Evolutionary conservation across 2,797 vertebrate species (phyloP), one percentile per base, ranked within the genome.

Genomic region (Notoglanidium macrostoma): DNA sequence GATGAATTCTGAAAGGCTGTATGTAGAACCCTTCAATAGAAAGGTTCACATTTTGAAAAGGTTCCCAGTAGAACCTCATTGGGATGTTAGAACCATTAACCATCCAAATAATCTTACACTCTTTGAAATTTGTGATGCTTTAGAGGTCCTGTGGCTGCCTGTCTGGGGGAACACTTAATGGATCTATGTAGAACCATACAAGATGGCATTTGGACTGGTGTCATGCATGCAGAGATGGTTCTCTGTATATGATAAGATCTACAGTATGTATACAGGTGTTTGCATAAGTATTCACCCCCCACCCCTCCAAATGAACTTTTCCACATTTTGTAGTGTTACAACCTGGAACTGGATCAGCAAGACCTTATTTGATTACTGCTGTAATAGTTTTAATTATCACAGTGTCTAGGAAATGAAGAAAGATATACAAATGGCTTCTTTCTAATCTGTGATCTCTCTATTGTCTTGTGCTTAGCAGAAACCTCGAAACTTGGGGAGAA

Each of bases 381-480:
- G 57, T 23, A 40, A 0, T 23, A 80, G 35, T 40, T 59, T 77
- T 80, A 80, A 57, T 61, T 3, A 49, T 21, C 17, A 54, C 8
- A 73, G 68, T 12, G 29, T 17, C n/a, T 35, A 74, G 32, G 40
- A 67, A n/a, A 21, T 70, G 57, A 21, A 7, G 23, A 86, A 54
- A 59, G 15, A 14, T 17, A 72, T 72, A 85, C 67, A 85, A 63
- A 82, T 86, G 54, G 76, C 55, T 44, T 87, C 32, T 84, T 63
- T 87, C 65, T 83, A 88, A 86, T 90, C 89, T 83, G 85, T 84
- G 70, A 68, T 78, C 86, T 65, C 46, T 87, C 73, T 57, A 40
- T 87, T 85, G 70, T 57, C 83, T 87, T 86, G 72, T 86, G 79
- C 61, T 79, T 84, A 89, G 88, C 85, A 85, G 86, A 84, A 88